Base-by-base conservation (phyloP, 2,888 invertebrate genomes). In the Campaea margaritaria region DNA sequence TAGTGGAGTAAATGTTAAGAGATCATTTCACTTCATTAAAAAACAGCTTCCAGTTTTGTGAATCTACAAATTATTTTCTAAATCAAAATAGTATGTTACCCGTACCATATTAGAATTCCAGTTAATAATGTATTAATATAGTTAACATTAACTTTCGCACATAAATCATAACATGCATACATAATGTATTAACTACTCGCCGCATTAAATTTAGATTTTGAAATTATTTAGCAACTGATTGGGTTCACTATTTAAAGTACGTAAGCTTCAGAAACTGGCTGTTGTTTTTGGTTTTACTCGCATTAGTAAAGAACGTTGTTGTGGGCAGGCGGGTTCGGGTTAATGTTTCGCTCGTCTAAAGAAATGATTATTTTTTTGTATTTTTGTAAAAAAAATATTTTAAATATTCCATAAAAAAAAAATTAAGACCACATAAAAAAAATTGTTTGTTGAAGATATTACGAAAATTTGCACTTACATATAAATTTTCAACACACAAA, bases 191-290 rank as follows among this genome's bases (percentile, higher is more conserved):
- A 53, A 61, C 54, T 58, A 46, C 62, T 60, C 45, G 44, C 47
- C 56, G 60, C 57, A 64, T 62, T 64, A 58, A 62, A 64, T n/a
- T 65, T 63, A 64, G 51, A 41, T 69, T 69, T 65, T 48, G 58
- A 65, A 67, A 69, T 69, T 56, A 64, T 67, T 65, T 65, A 65
- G 58, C 58, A 65, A 69, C 54, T 58, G 58, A 65, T 68, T 57
- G 57, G 57, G 44, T 16, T 52, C 53, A 58, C 62, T 57, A 59
- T 63, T 67, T 58, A 58, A 9, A 44, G 43, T 5, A 39, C n/a
- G n/a, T n/a, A n/a, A n/a, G n/a, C n/a, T n/a, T n/a, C n/a, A n/a
- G 27, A 27, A 5, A 27, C 27, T 31, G 12, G 31, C 34, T 14
- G 8, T 31, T 5, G 34, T 7, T 4, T 28, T 9, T 46, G 31